Evolutionary conservation across 2,113 vertebrate genomes (phyloP), one percentile per base, ranked within the genome.

Genomic region (Lucifuga dentata): DNA sequence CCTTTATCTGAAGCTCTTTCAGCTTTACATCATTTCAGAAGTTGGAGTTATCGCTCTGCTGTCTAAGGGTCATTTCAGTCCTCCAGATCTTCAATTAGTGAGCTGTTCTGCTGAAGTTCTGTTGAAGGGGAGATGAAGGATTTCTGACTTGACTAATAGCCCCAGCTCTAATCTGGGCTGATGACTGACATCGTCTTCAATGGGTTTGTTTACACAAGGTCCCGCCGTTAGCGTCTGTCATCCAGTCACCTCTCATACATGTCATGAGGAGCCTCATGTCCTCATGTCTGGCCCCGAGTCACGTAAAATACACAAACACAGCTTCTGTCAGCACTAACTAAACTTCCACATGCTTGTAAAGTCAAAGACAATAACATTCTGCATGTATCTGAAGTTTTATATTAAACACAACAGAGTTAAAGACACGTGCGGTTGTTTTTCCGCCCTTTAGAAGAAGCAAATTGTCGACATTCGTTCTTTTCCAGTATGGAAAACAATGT

Each of bases 211-310:
- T 68, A 72, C 70, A 73, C 74, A 67, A 53, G 76, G 72, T 67
- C 50, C 68, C 1, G 84, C 85, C 78, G 77, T 70, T 51, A 72
- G 88, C 71, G 11, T 85, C 86, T 85, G 89, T 89, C 90, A 88
- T 80, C 79, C 68, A 78, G 89, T 89, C 87, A 70, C 69, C 76
- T 84, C 84, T 81, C 77, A 87, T 86, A 71, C 71, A 76, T 82
- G 83, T 90, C 89, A 91, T 11, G 73, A 74, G 51, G 67, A 41
- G 56, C 71, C 82, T 66, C 1, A 38, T 43, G 45, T 71, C 72
- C 46, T 44, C 10, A 19, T 44, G 68, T 68, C 70, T 57, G 45
- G 58, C 63, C 64, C 51, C 3, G 51, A 83, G 73, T 76, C 66
- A 32, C 33, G 39, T 3, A 55, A 75, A 41, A 74, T 17, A 70